Conservation (phyloP, 2,113 vertebrate genomes). For the Catharus minimus region DNA sequence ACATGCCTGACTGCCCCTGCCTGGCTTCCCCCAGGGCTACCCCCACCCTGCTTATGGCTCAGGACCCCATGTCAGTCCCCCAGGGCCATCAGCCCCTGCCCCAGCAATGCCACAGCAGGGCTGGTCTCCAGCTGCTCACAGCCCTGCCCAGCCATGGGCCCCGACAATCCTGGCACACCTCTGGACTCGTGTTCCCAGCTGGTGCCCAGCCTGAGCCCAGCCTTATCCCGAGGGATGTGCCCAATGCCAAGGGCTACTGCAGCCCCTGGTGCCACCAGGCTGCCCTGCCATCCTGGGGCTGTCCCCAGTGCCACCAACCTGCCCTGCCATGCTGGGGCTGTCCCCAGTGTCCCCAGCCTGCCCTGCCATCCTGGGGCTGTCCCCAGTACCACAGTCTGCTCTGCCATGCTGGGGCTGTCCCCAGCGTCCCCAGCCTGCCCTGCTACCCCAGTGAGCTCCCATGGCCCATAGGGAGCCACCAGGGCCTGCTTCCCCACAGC, state of each 20-base stretch:
- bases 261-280: background rate
- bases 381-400: background rate
- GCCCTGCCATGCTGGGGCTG: too few relatives aligned
- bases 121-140: background rate
- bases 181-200: background rate
- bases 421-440: background rate
- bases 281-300: background rate
- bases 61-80: background rate
- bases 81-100: background rate
- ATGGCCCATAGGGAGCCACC: background rate
- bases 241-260: fast-evolving
- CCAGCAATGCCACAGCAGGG: too few relatives aligned
- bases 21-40: background rate
- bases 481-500: background rate
- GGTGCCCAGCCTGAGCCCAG: fast-evolving
- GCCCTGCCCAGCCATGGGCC: background rate
- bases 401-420: too few relatives aligned
- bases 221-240: background rate
- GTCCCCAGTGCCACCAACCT: too few relatives aligned
- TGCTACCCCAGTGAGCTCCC: background rate
- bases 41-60: background rate
- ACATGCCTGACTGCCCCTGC: background rate
- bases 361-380: too few relatives aligned
- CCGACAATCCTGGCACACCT: fast-evolving
- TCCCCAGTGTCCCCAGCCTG: background rate